Conservation (phyloP, 2,888 invertebrate species). For the Phasia obesa region DNA sequence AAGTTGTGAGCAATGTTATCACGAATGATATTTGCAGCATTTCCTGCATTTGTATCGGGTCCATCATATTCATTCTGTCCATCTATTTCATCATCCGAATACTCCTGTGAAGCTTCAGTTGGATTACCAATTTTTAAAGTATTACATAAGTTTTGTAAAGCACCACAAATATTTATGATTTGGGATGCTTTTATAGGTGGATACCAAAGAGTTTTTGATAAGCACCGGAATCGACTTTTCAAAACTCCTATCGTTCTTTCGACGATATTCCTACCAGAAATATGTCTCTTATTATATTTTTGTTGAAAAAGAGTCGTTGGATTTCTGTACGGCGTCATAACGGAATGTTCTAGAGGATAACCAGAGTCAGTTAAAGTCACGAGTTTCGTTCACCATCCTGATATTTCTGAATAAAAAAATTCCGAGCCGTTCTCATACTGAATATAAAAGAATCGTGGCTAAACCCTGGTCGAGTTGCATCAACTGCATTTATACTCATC, state of each 20-base stretch:
- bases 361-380: conserved; percentile 5
- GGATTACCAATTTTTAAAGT: background rate
- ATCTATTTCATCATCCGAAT: background rate
- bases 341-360: background rate
- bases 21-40: background rate
- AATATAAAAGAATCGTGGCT: conserved; percentile 18
- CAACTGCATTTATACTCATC: background rate
- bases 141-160: conserved; percentile 1
- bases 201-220: background rate
- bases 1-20: background rate
- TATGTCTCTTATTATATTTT: background rate
- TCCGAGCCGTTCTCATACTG: too few species aligned
- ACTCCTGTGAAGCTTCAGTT: background rate
- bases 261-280: background rate
- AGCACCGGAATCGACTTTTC: background rate
- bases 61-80: background rate
- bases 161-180: background rate
- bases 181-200: background rate
- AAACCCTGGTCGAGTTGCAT: background rate
- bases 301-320: background rate
- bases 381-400: background rate
- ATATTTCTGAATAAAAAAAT: background rate
- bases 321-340: conserved; percentile 23
- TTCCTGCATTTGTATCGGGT: background rate
- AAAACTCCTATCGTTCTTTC: background rate